Evolutionary conservation across 2,113 vertebrate genomes (phyloP), one percentile per base, ranked within the genome.

Genomic region (Lanius ludovicianus): DNA sequence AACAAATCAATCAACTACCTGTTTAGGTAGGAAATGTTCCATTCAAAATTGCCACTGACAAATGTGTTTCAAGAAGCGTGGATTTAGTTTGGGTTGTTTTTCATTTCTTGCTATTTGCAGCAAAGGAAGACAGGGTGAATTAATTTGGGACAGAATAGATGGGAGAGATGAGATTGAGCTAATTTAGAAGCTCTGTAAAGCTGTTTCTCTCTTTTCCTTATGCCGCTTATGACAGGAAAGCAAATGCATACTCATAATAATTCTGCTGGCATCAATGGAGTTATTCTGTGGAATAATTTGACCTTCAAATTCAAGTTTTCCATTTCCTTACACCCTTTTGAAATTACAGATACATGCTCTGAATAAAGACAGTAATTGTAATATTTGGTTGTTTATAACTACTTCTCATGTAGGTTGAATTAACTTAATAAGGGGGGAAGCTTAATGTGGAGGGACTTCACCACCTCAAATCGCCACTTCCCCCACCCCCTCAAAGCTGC

Each of bases 281-380:
- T 42, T 91, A 89, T 85, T 93, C 63, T 46, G 87, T n/a, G 67
- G 70, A 91, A 93, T 82, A 95, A 95, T 83, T 77, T 91, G 75
- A 87, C 84, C 87, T 96, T 94, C 82, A 74, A 64, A 89, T 89
- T 73, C n/a, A 33, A 65, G 37, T 85, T 96, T 91, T 69, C 59
- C 15, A 55, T 69, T 91, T 89, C 55, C 35, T 90, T 83, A 62
- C 15, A 62, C 21, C 7, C 41, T 94, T 94, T 53, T 83, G 17
- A 71, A 91, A 31, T 60, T 49, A 87, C 27, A 84, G 18, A 44
- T 60, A 49, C 5, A 15, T 13, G 20, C 17, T 41, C 28, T 64
- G 41, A 91, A 75, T 82, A 76, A 90, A 77, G 31, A 59, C 13
- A 63, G 10, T 63, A 59, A 77, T 78, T 78, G 24, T 82, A 6